A percentile compares a stretch with the other conserved stretches of the same genome.
phyloP scores from a whole-genome alignment of 2,113 vertebrate genomes.

The Spermophilus dauricus region DNA sequence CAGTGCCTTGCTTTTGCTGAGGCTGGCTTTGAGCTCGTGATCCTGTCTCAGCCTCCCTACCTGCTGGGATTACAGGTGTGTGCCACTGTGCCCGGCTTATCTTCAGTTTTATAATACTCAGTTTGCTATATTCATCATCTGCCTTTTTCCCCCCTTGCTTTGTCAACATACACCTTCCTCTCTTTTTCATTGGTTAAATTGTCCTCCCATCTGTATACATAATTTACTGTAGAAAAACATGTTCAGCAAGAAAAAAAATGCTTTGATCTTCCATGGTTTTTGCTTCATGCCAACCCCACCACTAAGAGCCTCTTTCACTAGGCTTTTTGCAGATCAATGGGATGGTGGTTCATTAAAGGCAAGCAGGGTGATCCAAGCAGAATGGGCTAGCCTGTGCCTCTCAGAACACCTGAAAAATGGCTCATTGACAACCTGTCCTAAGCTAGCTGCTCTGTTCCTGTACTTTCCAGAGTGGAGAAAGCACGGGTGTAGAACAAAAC shows the following conservation, averaged over 20 bases:
- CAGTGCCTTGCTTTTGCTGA: too few relatives aligned
- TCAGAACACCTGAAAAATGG: neutral
- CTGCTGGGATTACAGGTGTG: too few relatives aligned
- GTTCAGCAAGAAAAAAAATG: neutral
- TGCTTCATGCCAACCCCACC: neutral
- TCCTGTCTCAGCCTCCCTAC: too few relatives aligned
- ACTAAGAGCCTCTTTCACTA: neutral
- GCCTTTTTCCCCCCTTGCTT: neutral
- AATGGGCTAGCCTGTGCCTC: neutral
- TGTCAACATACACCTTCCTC: neutral
- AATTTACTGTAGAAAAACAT: neutral
- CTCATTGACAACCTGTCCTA: neutral
- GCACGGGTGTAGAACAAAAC: neutral
- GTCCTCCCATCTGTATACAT: neutral
- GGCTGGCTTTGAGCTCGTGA: too few relatives aligned
- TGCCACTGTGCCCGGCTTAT: too few relatives aligned
- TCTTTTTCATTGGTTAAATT: neutral
- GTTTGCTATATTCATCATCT: neutral
- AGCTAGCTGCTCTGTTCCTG: neutral
- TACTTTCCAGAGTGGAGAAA: neutral
- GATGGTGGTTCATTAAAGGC: neutral
- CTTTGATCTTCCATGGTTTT: neutral
- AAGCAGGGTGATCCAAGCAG: neutral
- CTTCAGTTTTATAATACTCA: slow-evolving; percentile 13
- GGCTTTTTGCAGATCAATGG: neutral